phyloP scores from a whole-genome alignment of 2,113 vertebrate species.

The Polypterus bichir region DNA sequence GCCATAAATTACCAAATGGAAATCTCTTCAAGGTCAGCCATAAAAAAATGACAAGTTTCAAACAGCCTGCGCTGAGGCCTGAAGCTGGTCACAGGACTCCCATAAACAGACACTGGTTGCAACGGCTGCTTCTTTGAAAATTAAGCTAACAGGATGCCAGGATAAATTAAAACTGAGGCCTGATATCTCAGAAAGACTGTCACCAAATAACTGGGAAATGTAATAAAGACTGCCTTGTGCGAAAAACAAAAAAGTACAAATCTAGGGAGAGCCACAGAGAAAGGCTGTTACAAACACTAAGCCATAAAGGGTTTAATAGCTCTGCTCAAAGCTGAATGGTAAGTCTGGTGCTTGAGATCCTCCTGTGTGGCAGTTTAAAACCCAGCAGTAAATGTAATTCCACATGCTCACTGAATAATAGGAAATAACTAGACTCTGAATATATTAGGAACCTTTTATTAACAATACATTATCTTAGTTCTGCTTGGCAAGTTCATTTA shows the following conservation, averaged over 20 bases:
- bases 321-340: background rate
- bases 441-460: too few species aligned
- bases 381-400: too few species aligned
- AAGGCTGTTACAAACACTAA: slow-evolving; percentile 11
- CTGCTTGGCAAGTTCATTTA: too few species aligned
- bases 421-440: too few species aligned
- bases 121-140: slow-evolving; percentile 34
- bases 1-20: slow-evolving; percentile 69
- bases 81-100: slow-evolving; percentile 26
- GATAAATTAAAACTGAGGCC: slow-evolving; percentile 43
- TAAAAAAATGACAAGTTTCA: slow-evolving; percentile 50
- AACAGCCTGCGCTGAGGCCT: slow-evolving; percentile 32
- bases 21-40: slow-evolving; percentile 65
- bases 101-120: slow-evolving; percentile 28
- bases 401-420: too few species aligned
- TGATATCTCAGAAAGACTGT: slow-evolving; percentile 21
- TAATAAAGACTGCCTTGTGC: slow-evolving; percentile 18
- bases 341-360: too few species aligned
- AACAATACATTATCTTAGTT: too few species aligned
- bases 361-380: too few species aligned
- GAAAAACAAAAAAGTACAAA: slow-evolving; percentile 2
- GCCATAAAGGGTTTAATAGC: slow-evolving; percentile 29
- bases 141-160: slow-evolving; percentile 37
- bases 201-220: slow-evolving; percentile 26
- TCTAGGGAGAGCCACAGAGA: slow-evolving; percentile 23